phyloP scores from a whole-genome alignment of 1,140 invertebrate genomes.

The Lepidurus packardi region DNA sequence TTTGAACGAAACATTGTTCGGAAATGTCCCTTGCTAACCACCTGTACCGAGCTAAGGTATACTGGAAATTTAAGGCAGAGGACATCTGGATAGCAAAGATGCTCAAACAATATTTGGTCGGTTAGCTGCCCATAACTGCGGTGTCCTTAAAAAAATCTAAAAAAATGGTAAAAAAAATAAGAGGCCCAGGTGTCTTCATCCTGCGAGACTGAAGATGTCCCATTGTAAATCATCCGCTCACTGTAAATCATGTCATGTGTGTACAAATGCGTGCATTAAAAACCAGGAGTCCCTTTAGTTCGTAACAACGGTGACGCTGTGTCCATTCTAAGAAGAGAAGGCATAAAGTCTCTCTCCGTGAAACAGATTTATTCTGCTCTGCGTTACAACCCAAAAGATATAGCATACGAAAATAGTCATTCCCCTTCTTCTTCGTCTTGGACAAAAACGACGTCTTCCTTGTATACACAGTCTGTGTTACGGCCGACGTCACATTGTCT shows the following conservation, averaged over 20 bases:
- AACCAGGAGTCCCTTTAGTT: neutral
- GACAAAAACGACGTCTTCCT: neutral
- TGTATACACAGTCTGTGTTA: too few relatives aligned
- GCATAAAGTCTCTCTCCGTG: neutral
- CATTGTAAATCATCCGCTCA: neutral
- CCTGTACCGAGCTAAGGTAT: too few relatives aligned
- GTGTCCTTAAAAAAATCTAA: too few relatives aligned
- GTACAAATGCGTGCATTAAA: neutral
- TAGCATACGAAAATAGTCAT: neutral
- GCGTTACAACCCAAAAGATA: neutral
- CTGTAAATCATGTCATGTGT: neutral
- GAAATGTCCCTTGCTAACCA: too few relatives aligned
- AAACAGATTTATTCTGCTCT: conserved; percentile 8
- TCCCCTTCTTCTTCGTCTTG: neutral
- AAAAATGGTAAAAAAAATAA: too few relatives aligned
- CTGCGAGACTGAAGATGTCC: neutral
- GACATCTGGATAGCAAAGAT: too few relatives aligned
- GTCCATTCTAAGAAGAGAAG: conserved; percentile 6
- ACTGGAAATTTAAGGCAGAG: too few relatives aligned
- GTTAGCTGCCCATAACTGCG: too few relatives aligned
- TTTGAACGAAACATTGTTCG: too few relatives aligned
- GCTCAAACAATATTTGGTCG: too few relatives aligned
- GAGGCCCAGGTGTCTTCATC: too few relatives aligned
- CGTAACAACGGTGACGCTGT: neutral
- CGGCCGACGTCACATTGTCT: too few relatives aligned